Base-by-base conservation (phyloP, 2,888 invertebrate species). In the Heteropelma amictum region DNA sequence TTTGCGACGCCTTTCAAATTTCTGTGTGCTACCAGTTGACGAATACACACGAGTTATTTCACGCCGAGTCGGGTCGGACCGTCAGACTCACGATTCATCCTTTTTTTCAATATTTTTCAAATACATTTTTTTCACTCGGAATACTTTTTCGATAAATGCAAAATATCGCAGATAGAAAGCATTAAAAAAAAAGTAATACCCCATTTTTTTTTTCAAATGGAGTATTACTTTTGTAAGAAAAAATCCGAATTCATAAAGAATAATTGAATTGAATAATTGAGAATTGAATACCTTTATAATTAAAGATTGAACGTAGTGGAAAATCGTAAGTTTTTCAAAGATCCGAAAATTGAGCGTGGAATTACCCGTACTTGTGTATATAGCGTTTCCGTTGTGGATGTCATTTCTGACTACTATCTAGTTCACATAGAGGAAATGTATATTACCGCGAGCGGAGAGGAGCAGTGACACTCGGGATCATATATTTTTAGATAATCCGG, bases 401-500 rank as follows among this genome's bases (percentile, higher is more conserved):
- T 56, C 23, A 56, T 14, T 40, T 67, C 28, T 23, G 38, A 58
- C 38, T 38, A 33, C 21, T 53, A 53, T 51, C 51, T 61, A 67
- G 71, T 63, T 49, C 38, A 28, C 56, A 26, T 19, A 67, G 49
- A 51, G 49, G 45, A 61, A 30, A 47, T 30, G 53, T 26, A 19
- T 47, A 49, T 42, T 8, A 17, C 17, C 38, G 19, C n/a, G 51
- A 58, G 10, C 28, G 49, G 49, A 14, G 45, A 38, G 49, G 72
- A 67, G 70, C 67, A 76, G 63, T 73, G 72, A 77, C 77, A 77
- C 53, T 76, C 45, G 65, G 40, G 42, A 40, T 77, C 54, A 76
- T 71, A 76, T 78, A 78, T 78, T 78, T 78, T 78, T 78, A 76
- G 77, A 77, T 64, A 53, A 49, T 53, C 51, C 30, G 26, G 23